A percentile compares a stretch with the other conserved stretches of the same genome.
phyloP scores from a whole-genome alignment of 1,140 invertebrate species.

The Orius insidiosus region DNA sequence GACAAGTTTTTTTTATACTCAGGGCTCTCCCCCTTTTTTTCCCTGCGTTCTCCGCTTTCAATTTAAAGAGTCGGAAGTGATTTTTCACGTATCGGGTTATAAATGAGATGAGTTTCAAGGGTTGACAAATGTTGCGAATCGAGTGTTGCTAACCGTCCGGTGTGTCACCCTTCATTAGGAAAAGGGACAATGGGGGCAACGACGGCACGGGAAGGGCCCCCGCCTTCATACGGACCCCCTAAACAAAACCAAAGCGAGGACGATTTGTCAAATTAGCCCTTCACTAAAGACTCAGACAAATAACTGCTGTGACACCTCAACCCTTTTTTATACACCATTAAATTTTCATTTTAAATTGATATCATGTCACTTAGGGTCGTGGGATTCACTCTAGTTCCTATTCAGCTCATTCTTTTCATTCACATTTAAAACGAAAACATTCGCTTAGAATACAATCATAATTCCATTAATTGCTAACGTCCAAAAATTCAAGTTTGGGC shows the following conservation, averaged over 20 bases:
- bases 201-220: neutral
- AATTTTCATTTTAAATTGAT: constrained; percentile 8
- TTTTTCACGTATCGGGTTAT: constrained; percentile 6
- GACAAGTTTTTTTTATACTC: too few relatives aligned
- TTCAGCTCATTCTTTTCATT: too few relatives aligned
- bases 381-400: constrained; percentile 2
- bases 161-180: constrained; percentile 7
- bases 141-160: neutral
- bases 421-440: too few relatives aligned
- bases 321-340: constrained; percentile 9
- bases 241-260: neutral
- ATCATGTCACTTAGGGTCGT: neutral
- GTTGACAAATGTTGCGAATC: constrained; percentile 5
- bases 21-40: too few relatives aligned
- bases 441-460: too few relatives aligned
- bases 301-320: constrained; percentile 10
- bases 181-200: neutral
- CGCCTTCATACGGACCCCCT: too few relatives aligned
- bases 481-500: too few relatives aligned
- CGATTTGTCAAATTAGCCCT: constrained; percentile 2
- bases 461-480: too few relatives aligned
- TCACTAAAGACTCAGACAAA: neutral
- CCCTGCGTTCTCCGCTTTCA: too few relatives aligned
- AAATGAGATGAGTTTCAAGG: constrained; percentile 8
- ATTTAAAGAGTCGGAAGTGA: too few relatives aligned